A percentile compares a stretch with the other conserved stretches of the same genome.
Conservation (phyloP, 2,888 invertebrate genomes). For the Biston stratarius region DNA sequence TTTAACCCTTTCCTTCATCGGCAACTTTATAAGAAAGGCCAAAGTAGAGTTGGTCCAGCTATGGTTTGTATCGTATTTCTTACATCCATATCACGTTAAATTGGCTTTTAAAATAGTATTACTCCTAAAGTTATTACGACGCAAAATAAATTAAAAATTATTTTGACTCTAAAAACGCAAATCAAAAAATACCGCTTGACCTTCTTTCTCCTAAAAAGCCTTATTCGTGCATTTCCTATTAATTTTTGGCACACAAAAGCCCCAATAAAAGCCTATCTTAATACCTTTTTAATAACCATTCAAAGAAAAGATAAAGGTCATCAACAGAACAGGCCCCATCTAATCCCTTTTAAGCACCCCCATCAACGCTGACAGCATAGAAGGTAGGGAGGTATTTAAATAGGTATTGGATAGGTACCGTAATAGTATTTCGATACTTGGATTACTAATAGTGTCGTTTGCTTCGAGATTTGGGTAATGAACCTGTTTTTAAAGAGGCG, state of each 20-base stretch:
- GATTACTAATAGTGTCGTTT: conserved; percentile 19
- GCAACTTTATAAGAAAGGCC: no score
- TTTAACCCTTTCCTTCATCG: no score
- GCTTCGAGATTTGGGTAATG: conserved; percentile 15
- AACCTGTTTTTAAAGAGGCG: conserved; percentile 2
- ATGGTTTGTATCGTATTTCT: no score
- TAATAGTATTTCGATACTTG: conserved; percentile 32
- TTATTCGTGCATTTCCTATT: conserved; percentile 12
- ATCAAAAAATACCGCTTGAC: not conserved
- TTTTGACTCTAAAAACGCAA: not conserved
- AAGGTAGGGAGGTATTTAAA: conserved; percentile 17
- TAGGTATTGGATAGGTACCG: conserved; percentile 25
- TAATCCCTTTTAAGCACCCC: conserved; percentile 23
- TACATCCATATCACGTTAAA: no score
- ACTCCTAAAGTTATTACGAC: not conserved
- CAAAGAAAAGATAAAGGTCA: conserved; percentile 32
- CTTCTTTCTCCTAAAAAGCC: not conserved
- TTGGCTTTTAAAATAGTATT: no score
- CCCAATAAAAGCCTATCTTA: conserved; percentile 19
- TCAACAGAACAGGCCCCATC: conserved; percentile 19
- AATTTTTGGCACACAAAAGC: conserved; percentile 6
- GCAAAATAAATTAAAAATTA: not conserved
- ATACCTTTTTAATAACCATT: conserved; percentile 29
- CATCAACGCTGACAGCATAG: conserved; percentile 7
- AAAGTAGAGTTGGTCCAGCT: no score